Percentiles rank a stretch among this genome's conserved stretches.
Conservation (phyloP, 2,113 vertebrate genomes). For the Halichoerus grypus region DNA sequence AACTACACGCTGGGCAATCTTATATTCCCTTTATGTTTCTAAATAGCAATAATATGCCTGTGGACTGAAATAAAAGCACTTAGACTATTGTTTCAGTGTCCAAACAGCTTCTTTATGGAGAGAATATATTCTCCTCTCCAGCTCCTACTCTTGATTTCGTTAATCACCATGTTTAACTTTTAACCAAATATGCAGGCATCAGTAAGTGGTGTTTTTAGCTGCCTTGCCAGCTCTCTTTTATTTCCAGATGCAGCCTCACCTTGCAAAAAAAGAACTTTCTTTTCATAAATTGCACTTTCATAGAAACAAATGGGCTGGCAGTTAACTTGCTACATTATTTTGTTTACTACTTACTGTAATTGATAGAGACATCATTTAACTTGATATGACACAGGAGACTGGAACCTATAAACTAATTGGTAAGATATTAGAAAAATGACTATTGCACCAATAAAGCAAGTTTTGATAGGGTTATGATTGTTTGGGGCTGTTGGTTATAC, state of each 20-base stretch:
- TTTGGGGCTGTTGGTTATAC: background rate
- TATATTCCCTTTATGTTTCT: conserved; percentile 46
- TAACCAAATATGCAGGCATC: conserved; percentile 73
- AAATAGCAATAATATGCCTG: conserved; percentile 28
- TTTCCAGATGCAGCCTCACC: conserved; percentile 62
- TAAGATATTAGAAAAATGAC: conserved; percentile 2
- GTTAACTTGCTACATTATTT: conserved; percentile 28
- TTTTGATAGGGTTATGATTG: background rate
- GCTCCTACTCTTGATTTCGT: conserved; percentile 67
- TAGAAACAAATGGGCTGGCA: conserved; percentile 8
- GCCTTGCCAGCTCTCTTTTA: conserved; percentile 45
- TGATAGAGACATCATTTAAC: background rate
- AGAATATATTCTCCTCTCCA: conserved; percentile 2
- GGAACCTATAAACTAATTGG: background rate
- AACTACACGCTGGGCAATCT: conserved; percentile 7
- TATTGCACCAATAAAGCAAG: background rate
- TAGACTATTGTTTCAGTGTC: background rate
- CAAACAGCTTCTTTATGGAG: conserved; percentile 72
- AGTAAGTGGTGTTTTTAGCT: conserved; percentile 64
- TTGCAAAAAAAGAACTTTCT: conserved; percentile 76
- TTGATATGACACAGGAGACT: background rate
- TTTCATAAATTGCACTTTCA: conserved; percentile 31
- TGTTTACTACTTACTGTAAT: background rate
- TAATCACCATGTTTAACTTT: conserved; percentile 77
- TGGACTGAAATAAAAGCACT: conserved; percentile 42